These are phyloP conservation scores for Digitonthophagus gazella DNA, from an alignment of 2,888 invertebrate species.

Conservation along the genomic window DNA sequence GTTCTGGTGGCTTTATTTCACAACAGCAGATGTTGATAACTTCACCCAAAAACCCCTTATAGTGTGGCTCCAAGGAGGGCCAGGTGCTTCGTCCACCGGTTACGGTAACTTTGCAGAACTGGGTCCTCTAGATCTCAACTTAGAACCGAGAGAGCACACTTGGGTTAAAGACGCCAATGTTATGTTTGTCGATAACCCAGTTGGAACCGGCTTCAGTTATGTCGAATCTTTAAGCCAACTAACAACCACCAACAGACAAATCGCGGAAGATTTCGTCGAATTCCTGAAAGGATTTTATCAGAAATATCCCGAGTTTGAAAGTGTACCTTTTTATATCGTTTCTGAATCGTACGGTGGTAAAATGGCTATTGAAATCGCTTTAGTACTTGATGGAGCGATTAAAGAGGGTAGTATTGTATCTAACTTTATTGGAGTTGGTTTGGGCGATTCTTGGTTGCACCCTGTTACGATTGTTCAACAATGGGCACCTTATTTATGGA, in stretches of 20 bases:
- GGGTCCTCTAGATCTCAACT: slow-evolving; percentile 69
- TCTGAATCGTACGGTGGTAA: slow-evolving; percentile 69
- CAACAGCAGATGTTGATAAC: slow-evolving; percentile 56
- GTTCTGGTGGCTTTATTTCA: slow-evolving; percentile 87
- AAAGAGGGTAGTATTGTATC: slow-evolving; percentile 47
- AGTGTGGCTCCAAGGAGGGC: slow-evolving; percentile 90
- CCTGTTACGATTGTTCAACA: slow-evolving; percentile 80
- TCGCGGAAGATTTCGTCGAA: slow-evolving; percentile 58
- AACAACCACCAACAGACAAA: slow-evolving; percentile 59
- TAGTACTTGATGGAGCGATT: slow-evolving; percentile 42
- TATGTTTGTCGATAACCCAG: slow-evolving; percentile 84
- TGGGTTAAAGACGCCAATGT: slow-evolving; percentile 82
- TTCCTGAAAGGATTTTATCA: slow-evolving; percentile 54
- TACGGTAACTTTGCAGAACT: slow-evolving; percentile 83
- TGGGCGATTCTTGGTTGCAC: slow-evolving; percentile 90
- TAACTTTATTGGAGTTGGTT: slow-evolving; percentile 73
- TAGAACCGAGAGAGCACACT: slow-evolving; percentile 67
- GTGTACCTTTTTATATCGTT: slow-evolving; percentile 59
- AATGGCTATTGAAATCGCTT: slow-evolving; percentile 62
- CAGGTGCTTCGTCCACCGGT: slow-evolving; percentile 57
- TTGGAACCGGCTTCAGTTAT: slow-evolving; percentile 83
- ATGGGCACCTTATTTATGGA: slow-evolving; percentile 78
- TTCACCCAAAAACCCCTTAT: slow-evolving; percentile 70
- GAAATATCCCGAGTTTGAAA: slow-evolving; percentile 54
- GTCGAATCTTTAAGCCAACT: slow-evolving; percentile 57